Evolutionary conservation across 1,140 invertebrate species (phyloP).

Genomic region (Drosophila orosa): DNA sequence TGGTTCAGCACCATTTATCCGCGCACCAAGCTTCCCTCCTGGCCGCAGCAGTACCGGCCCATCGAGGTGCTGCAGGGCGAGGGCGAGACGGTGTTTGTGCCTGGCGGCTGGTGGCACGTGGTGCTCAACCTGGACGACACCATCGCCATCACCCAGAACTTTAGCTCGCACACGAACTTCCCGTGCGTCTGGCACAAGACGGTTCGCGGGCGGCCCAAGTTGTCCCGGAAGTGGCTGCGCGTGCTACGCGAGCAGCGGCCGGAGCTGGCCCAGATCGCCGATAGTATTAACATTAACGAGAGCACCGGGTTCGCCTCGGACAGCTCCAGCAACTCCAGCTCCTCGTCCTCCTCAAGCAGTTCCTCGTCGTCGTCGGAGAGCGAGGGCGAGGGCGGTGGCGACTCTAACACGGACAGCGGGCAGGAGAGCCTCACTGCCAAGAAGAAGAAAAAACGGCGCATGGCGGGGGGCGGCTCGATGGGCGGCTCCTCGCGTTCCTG

Average conservation of each 20-base stretch:
- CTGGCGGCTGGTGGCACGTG: conserved; percentile 99
- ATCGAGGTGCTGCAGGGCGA: conserved; percentile 98
- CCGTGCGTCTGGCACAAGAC: conserved; percentile 99
- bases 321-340: conserved; percentile 95
- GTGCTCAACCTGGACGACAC: conserved; percentile 98
- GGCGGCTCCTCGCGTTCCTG: conserved; percentile 56
- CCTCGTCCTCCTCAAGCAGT: conserved; percentile 89
- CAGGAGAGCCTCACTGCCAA: conserved; percentile 95
- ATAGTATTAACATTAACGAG: conserved; percentile 93
- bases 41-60: conserved; percentile 96
- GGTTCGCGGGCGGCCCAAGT: conserved; percentile 95
- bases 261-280: conserved; percentile 93
- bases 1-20: conserved; percentile 99
- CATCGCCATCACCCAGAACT: conserved; percentile 99
- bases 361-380: conserved; percentile 89
- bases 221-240: conserved; percentile 94
- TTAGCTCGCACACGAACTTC: conserved; percentile 98
- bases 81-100: conserved; percentile 99
- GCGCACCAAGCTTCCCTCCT: conserved; percentile 93
- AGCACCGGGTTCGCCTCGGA: conserved; percentile 97
- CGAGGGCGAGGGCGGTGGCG: conserved; percentile 62
- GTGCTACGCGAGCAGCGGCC: conserved; percentile 90
- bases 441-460: conserved; percentile 92
- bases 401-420: conserved; percentile 89
- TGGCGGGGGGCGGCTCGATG: conserved; percentile 57